A percentile compares a stretch with the other conserved stretches of the same genome.
phyloP scores from a whole-genome alignment of 2,113 vertebrate genomes.

The Tapirus terrestris region DNA sequence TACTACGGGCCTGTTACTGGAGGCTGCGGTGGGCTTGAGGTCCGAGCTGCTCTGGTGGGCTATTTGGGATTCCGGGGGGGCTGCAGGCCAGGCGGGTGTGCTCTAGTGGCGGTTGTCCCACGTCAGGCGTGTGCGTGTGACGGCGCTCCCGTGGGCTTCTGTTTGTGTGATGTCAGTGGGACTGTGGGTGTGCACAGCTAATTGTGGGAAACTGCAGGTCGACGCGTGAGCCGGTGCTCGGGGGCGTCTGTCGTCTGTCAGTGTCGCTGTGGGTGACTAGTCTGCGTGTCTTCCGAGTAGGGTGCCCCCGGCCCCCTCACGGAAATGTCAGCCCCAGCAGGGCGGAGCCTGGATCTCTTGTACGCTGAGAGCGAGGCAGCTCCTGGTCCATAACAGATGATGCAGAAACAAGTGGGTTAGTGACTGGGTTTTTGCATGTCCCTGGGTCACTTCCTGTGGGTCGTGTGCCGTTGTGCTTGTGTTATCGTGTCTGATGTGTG shows the following conservation, averaged over 20 bases:
- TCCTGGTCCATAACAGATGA: neutral
- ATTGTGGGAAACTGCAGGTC: neutral
- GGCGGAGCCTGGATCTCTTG: neutral
- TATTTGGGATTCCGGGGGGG: neutral
- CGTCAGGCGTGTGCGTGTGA: neutral
- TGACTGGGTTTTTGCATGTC: neutral
- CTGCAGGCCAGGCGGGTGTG: neutral
- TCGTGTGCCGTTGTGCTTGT: neutral
- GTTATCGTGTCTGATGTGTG: neutral
- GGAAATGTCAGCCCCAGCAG: neutral
- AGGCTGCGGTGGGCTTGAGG: neutral
- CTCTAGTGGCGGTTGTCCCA: neutral
- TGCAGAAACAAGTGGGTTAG: neutral
- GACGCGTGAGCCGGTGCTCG: neutral
- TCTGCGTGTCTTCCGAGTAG: neutral
- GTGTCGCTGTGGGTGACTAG: slow-evolving; percentile 18
- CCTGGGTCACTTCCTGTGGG: neutral
- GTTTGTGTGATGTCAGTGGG: neutral
- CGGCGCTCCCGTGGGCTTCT: neutral
- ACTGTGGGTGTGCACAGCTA: neutral
- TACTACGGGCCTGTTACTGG: neutral
- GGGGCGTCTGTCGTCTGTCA: neutral
- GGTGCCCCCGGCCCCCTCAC: too few species aligned
- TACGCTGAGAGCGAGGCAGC: neutral
- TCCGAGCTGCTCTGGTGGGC: neutral